These are phyloP conservation scores for Phymorhynchus buccinoides DNA, from an alignment of 1,140 invertebrate species.

Conservation along the genomic window DNA sequence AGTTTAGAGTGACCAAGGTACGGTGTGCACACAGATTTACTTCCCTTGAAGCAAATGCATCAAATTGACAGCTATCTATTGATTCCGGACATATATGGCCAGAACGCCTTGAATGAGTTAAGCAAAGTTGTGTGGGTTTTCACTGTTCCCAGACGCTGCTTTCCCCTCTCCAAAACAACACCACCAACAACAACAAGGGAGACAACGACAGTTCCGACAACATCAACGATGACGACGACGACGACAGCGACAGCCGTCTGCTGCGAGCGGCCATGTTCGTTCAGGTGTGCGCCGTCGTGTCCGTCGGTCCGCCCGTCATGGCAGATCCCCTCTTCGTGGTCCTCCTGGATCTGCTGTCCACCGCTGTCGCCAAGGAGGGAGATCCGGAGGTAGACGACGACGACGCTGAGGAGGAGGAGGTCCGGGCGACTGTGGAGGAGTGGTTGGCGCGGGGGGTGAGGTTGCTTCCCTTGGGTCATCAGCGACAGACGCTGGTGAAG, in stretches of 20 bases:
- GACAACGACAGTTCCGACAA: no score
- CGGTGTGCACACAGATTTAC: no score
- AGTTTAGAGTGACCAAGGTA: no score
- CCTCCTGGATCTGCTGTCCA: constrained; percentile 5
- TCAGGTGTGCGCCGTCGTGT: constrained; percentile 21
- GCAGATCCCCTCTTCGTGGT: constrained; percentile 20
- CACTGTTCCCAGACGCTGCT: neutral
- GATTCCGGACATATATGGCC: no score
- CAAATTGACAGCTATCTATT: no score
- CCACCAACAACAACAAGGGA: neutral
- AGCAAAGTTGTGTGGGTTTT: no score
- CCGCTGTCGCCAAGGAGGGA: neutral
- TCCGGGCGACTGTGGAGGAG: no score
- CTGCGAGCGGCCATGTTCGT: neutral
- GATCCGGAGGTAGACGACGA: neutral
- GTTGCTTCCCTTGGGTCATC: neutral
- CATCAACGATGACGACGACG: neutral
- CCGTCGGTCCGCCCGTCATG: neutral
- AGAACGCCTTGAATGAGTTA: no score
- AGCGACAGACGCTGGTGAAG: neutral
- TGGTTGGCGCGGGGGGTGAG: neutral
- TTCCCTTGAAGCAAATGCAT: no score
- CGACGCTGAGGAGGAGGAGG: no score
- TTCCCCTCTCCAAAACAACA: neutral
- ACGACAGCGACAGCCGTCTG: neutral